Base-by-base conservation (phyloP, 2,113 vertebrate genomes). In the Cyanistes caeruleus region DNA sequence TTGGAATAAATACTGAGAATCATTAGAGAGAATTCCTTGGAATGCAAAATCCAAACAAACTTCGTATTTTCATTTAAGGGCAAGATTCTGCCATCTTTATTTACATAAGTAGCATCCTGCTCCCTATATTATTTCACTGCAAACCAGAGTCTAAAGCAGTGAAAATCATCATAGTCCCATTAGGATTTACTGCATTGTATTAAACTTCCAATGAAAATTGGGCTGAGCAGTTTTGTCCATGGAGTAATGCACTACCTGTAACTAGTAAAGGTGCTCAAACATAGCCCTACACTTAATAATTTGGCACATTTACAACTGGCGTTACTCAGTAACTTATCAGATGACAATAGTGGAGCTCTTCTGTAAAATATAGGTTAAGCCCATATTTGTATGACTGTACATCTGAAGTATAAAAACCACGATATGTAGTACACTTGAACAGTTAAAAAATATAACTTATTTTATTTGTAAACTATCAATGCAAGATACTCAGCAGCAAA, bases 401-500 rank as follows among this genome's bases (percentile, higher is more conserved):
- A 96, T 94, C 93, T 78, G 94, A 98, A 97, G 92, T 98, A 98
- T 98, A 98, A 98, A 98, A 98, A 95, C 90, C 91, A 80, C 93
- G 82, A 95, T 97, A 97, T 96, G 93, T 97, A 97, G 96, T 97
- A 96, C 93, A 97, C 96, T 91, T 82, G 72, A 98, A 97, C 97
- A 95, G 96, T 97, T 98, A 98, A 98, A 97, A 98, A 98, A 98
- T 98, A 98, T 91, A 98, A 95, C 98, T 95, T 97, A 96, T 97
- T 97, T 98, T 95, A 90, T 97, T 98, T 98, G 97, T 98, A 98
- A 98, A 98, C 97, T 96, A 97, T 97, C 94, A 90, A 84, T 93
- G 95, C 95, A 95, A 98, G 97, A 93, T 95, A 93, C 94, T 94
- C 91, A 94, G 94, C 88, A 80, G 97, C 97, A 93, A 90, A 97